Percentiles rank a stretch among this genome's conserved stretches.
These are phyloP conservation scores for Regulus satrapa DNA, from an alignment of 2,113 vertebrate species.

Conservation along the genomic window DNA sequence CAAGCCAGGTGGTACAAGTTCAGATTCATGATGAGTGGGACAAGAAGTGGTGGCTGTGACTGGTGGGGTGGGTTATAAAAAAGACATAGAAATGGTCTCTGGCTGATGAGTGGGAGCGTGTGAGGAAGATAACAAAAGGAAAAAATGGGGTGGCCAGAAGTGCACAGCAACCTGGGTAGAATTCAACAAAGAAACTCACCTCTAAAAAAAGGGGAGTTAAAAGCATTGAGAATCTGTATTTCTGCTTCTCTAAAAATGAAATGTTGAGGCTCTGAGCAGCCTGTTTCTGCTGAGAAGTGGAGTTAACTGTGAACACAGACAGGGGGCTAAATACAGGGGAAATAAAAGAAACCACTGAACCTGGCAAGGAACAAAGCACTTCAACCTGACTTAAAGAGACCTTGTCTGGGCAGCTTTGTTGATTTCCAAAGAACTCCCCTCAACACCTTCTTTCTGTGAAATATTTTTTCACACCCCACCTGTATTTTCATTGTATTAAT, in stretches of 20 bases:
- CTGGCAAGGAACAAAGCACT: not conserved
- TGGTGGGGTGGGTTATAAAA: not conserved
- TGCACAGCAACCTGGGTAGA: not conserved
- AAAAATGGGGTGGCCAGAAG: not conserved
- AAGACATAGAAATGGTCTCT: not conserved
- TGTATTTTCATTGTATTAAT: not conserved
- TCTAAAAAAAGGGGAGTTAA: not conserved
- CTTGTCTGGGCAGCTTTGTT: not conserved
- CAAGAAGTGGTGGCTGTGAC: not conserved
- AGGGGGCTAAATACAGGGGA: not conserved
- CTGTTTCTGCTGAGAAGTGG: not conserved
- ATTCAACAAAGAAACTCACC: not conserved
- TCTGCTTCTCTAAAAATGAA: not conserved
- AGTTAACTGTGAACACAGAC: not conserved
- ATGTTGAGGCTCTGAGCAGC: not conserved
- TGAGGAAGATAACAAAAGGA: not conserved
- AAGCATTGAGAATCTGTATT: not conserved
- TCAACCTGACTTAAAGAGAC: not conserved
- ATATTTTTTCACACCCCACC: not conserved
- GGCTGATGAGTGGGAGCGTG: not conserved
- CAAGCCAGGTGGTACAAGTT: not conserved
- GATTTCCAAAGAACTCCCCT: not conserved
- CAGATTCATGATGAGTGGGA: accelerated
- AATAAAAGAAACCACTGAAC: conserved; percentile 21
- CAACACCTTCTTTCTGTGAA: not conserved